These are phyloP conservation scores for Gonioctena quinquepunctata DNA, from an alignment of 1,140 invertebrate species.

Conservation along the genomic window DNA sequence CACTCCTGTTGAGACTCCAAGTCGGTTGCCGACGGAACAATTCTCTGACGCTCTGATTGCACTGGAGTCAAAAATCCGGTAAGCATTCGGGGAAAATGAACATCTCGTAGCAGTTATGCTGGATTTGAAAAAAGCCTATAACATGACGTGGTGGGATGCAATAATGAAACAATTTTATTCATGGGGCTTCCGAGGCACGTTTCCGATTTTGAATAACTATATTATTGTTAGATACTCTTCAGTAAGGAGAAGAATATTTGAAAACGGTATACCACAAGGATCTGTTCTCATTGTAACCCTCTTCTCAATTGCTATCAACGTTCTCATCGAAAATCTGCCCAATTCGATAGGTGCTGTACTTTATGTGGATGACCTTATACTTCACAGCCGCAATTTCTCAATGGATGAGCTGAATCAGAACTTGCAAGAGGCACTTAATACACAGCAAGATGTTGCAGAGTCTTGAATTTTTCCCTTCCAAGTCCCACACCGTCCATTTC, in stretches of 20 bases:
- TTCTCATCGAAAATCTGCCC: too few species aligned
- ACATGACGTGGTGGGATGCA: neutral
- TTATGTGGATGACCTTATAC: slow-evolving; percentile 18
- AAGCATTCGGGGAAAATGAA: neutral
- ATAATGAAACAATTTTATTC: slow-evolving; percentile 17
- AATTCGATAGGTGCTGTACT: neutral
- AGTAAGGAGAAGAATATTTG: neutral
- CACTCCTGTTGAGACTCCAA: slow-evolving; percentile 3
- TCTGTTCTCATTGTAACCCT: too few species aligned
- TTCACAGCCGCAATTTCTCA: neutral
- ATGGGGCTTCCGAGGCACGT: slow-evolving; percentile 5
- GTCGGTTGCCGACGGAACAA: slow-evolving; percentile 11
- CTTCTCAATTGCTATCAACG: too few species aligned
- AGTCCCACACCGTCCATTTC: slow-evolving; percentile 11
- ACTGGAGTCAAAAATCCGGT: neutral
- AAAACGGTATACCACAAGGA: too few species aligned
- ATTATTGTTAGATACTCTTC: slow-evolving; percentile 8
- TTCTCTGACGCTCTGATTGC: slow-evolving; percentile 19
- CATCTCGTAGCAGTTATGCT: neutral
- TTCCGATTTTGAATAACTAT: slow-evolving; percentile 20
- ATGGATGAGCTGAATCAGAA: too few species aligned
- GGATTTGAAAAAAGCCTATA: neutral
- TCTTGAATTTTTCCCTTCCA: neutral
- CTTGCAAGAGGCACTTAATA: too few species aligned
- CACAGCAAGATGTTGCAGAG: neutral